Conservation (phyloP, 2,113 vertebrate species). For the Eidolon helvum region DNA sequence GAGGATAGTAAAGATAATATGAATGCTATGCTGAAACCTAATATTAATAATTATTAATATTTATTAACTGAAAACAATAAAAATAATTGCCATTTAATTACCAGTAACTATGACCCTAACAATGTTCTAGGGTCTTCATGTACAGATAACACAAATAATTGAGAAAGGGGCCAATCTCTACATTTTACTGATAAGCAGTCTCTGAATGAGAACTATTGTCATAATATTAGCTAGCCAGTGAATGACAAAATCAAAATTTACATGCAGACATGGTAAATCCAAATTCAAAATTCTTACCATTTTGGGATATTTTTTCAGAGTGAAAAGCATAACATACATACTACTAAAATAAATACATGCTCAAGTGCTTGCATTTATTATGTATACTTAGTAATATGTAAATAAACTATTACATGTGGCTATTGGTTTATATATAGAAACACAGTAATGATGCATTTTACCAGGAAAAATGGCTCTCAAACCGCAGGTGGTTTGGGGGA, state of each 20-base stretch:
- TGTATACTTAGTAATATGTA: background rate
- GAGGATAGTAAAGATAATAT: background rate
- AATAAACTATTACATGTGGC: background rate
- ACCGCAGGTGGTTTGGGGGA: background rate
- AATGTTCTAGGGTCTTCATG: background rate
- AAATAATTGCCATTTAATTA: background rate
- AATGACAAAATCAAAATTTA: background rate
- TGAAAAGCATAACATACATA: background rate
- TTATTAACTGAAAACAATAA: background rate
- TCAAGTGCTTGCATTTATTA: background rate
- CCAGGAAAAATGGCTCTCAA: background rate
- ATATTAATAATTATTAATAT: background rate
- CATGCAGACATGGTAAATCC: background rate
- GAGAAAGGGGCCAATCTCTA: background rate
- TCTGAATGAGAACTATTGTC: background rate
- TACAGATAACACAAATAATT: background rate
- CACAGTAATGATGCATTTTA: background rate
- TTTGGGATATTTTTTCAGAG: background rate
- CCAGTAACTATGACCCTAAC: background rate
- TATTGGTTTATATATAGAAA: background rate
- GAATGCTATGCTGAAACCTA: background rate
- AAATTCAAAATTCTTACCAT: background rate
- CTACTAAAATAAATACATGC: background rate
- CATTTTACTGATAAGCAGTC: background rate
- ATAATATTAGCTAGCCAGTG: fast-evolving